These are phyloP conservation scores for Apodemia hepburni DNA, from an alignment of 2,888 invertebrate species.

Conservation along the genomic window DNA sequence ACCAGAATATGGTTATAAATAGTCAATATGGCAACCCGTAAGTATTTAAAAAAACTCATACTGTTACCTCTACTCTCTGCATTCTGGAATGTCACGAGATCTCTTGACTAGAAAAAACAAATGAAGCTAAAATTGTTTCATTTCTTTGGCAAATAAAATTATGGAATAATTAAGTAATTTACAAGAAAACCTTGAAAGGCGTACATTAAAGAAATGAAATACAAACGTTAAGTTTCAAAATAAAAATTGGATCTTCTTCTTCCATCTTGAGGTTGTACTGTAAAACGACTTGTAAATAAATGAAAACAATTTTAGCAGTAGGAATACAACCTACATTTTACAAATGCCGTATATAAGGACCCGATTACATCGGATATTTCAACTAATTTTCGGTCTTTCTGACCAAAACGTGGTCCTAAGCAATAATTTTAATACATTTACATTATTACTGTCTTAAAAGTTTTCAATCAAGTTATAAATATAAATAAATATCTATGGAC, in stretches of 20 bases:
- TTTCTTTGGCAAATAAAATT: no score
- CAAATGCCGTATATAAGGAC: conserved; percentile 23
- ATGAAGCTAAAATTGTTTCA: conserved; percentile 21
- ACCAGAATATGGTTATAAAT: not conserved
- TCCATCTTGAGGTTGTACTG: no score
- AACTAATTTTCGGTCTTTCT: conserved; percentile 30
- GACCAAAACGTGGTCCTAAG: conserved; percentile 30
- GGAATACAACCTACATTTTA: conserved; percentile 12
- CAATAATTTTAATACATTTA: conserved; percentile 31
- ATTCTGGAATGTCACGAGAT: conserved; percentile 41
- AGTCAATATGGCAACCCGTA: not conserved
- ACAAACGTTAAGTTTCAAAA: no score
- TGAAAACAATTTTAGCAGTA: conserved; percentile 5
- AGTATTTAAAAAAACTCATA: not conserved
- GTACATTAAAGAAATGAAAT: no score
- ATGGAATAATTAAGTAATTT: no score
- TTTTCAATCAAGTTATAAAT: no score
- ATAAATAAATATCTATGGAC: no score
- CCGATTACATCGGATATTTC: conserved; percentile 50
- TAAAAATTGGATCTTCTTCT: not conserved
- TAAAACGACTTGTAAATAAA: not conserved
- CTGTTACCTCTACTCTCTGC: not conserved
- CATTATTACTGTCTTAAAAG: not conserved
- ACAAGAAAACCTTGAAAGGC: no score
- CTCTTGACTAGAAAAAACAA: conserved; percentile 39